phyloP scores from a whole-genome alignment of 2,113 vertebrate genomes.

The Gallinago jamesoni region DNA sequence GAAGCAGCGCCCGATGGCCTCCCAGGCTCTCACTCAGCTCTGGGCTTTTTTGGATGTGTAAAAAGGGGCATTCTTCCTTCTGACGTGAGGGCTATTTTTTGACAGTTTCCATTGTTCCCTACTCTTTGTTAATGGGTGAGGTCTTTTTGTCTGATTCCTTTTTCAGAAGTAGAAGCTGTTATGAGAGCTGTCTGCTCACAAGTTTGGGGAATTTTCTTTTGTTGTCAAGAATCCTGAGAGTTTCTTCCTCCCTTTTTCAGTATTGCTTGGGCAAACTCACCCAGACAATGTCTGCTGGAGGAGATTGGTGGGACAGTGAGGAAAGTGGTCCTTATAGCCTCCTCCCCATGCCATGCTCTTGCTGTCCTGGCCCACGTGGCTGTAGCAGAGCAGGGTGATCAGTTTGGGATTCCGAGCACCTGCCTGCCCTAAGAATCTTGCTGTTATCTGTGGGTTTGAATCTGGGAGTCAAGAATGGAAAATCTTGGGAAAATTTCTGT shows the following conservation, averaged over 20 bases:
- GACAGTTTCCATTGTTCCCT: constrained; percentile 17
- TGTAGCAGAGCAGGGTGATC: background rate
- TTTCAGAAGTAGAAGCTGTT: constrained; percentile 9
- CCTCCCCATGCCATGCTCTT: background rate
- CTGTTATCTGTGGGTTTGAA: background rate
- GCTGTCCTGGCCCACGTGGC: background rate
- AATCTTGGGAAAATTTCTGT: background rate
- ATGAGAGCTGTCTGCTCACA: background rate
- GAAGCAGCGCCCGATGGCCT: background rate
- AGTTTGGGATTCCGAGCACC: background rate
- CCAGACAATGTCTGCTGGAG: background rate
- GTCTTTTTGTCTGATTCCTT: constrained; percentile 3
- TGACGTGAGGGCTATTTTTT: constrained; percentile 30
- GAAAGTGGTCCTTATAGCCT: background rate
- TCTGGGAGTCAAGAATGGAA: background rate
- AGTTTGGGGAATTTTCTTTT: background rate
- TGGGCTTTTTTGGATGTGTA: constrained; percentile 1
- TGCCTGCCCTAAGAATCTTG: background rate
- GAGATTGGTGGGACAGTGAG: background rate
- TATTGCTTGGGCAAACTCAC: background rate
- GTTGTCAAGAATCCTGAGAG: background rate
- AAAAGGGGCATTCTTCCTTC: background rate
- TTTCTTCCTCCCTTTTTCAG: background rate
- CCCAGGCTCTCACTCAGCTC: background rate
- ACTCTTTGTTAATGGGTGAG: background rate